Base-by-base conservation (phyloP, 2,113 vertebrate genomes). In the Hepsetus odoe region DNA sequence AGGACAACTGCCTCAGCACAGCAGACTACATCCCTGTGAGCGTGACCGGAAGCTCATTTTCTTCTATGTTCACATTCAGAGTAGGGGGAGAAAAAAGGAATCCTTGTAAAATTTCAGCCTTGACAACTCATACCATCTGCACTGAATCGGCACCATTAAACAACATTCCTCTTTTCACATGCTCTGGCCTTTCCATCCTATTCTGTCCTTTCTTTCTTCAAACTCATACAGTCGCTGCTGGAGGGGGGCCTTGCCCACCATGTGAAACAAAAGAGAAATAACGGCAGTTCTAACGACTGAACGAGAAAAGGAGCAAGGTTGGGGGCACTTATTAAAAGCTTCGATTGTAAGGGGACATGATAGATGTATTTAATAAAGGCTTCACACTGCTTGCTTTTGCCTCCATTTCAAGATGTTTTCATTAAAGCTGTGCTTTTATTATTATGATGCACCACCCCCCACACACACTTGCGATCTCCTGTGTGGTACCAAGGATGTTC, bases 301-400 rank as follows among this genome's bases (percentile, higher is more conserved):
- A 20, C 7, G 51, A 55, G n/a, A 20, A 2, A 4, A 28, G 49
- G 35, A 58, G 30, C 5, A 58, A 55, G 51, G 51, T 13, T 18
- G 40, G n/a, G 74, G 35, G 16, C 44, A 44, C 56, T 79, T 83
- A 75, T 83, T 83, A 83, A 82, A 75, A 75, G 38, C 38, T 55
- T 77, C 79, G 86, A 84, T 84, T 85, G 84, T 83, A 65, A 40
- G 69, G 76, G 83, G 85, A 89, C 85, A 84, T 91, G 90, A 93
- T 89, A 87, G 85, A 91, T 90, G 87, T 78, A 84, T 90, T 92
- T 89, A 92, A 93, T 92, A 91, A 90, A 58, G 62, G 13, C 84
- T 86, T 87, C 69, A 58, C 74, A 79, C 81, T 85, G 84, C 77
- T 88, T 88, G 83, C 87, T 83, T 83, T 74, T 82, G 81, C 61